These are phyloP conservation scores for Ceratosolen solmsi DNA, from an alignment of 1,140 invertebrate genomes.

Conservation along the genomic window DNA sequence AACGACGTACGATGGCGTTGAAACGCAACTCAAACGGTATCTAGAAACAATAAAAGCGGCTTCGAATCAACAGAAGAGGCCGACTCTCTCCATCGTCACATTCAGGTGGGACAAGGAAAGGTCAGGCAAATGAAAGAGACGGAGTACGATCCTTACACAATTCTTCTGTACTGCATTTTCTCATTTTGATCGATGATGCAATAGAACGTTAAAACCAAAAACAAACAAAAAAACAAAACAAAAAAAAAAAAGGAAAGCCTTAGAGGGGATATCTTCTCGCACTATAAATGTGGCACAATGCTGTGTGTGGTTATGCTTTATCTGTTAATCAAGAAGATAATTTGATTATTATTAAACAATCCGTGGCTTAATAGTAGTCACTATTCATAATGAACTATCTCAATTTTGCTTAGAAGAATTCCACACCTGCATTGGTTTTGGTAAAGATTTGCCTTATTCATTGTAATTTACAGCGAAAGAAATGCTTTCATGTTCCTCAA, in stretches of 20 bases:
- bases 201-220: conserved; percentile 28
- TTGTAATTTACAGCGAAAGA: neutral
- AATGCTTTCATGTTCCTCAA: conserved; percentile 29
- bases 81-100: conserved; percentile 87
- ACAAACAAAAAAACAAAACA: no score
- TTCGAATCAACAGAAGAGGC: conserved; percentile 78
- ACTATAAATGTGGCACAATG: conserved; percentile 69
- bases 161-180: conserved; percentile 56
- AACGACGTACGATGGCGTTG: conserved; percentile 87
- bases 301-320: conserved; percentile 66
- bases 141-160: conserved; percentile 67
- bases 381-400: conserved; percentile 7
- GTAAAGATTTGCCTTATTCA: conserved; percentile 21
- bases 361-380: no score
- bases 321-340: conserved; percentile 51
- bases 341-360: no score
- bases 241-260: no score
- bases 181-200: conserved; percentile 64
- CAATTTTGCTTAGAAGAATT: conserved; percentile 12
- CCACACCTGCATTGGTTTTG: conserved; percentile 42
- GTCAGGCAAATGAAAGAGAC: conserved; percentile 74
- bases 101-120: conserved; percentile 85
- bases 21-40: conserved; percentile 85
- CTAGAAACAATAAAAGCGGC: conserved; percentile 82
- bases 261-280: conserved; percentile 52